phyloP scores from a whole-genome alignment of 2,888 invertebrate genomes.

The Deroplatys truncata region DNA sequence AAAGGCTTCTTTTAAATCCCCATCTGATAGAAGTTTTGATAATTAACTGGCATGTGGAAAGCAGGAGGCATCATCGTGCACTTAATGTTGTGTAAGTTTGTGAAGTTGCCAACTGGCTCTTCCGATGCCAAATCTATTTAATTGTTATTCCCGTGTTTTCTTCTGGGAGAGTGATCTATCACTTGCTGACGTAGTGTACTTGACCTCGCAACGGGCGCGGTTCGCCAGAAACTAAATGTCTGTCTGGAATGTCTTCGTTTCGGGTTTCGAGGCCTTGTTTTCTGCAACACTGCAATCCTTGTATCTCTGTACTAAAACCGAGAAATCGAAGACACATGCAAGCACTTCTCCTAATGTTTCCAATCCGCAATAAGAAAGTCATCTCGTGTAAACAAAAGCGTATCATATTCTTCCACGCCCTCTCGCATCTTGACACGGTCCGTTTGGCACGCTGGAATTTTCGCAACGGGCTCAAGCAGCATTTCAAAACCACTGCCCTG shows the following conservation, averaged over 20 bases:
- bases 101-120: neutral
- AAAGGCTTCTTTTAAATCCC: no score
- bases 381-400: no score
- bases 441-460: no score
- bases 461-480: no score
- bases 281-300: neutral
- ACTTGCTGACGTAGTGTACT: neutral
- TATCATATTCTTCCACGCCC: no score
- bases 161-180: neutral
- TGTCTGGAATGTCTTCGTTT: neutral
- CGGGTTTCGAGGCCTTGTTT: neutral
- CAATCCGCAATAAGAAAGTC: no score
- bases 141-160: neutral
- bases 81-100: no score
- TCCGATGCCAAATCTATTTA: neutral
- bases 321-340: no score
- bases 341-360: no score
- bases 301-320: neutral
- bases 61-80: neutral
- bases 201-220: neutral
- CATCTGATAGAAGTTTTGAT: neutral
- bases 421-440: no score
- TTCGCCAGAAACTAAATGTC: neutral
- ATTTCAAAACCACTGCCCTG: no score
- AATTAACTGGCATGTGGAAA: neutral